phyloP scores from a whole-genome alignment of 2,888 invertebrate genomes.

The Apodemia mormo region DNA sequence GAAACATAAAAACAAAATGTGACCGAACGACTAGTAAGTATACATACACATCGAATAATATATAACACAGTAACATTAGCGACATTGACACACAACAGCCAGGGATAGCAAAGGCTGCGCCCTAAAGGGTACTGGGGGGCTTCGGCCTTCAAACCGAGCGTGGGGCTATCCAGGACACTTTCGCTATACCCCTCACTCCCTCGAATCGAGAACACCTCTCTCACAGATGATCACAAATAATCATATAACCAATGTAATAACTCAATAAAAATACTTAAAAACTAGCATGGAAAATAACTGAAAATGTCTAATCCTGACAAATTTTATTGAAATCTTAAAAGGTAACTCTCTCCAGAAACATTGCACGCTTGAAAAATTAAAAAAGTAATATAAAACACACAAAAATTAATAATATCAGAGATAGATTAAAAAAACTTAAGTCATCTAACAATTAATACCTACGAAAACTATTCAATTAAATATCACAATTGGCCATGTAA shows the following conservation, averaged over 20 bases:
- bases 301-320: constrained; percentile 50
- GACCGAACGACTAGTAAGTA: constrained; percentile 66
- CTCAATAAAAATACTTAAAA: constrained; percentile 67
- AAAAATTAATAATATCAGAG: constrained; percentile 22
- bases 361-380: constrained; percentile 43
- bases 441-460: constrained; percentile 19
- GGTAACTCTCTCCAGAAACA: constrained; percentile 54
- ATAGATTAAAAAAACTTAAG: constrained; percentile 13
- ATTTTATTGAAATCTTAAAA: constrained; percentile 36
- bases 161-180: constrained; percentile 76
- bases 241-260: constrained; percentile 72
- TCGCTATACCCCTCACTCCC: constrained; percentile 81
- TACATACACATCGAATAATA: constrained; percentile 70
- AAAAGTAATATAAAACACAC: constrained; percentile 31
- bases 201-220: constrained; percentile 82
- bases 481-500: too few relatives aligned
- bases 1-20: constrained; percentile 47
- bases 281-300: constrained; percentile 66
- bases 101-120: constrained; percentile 80
- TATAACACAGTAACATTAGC: constrained; percentile 57
- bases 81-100: constrained; percentile 81
- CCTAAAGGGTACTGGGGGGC: constrained; percentile 71
- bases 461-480: too few relatives aligned
- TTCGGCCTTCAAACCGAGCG: constrained; percentile 74
- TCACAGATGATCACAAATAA: constrained; percentile 80